Percentiles rank a stretch among this genome's conserved stretches.
phyloP scores from a whole-genome alignment of 1,140 invertebrate genomes.

The Limonius californicus region DNA sequence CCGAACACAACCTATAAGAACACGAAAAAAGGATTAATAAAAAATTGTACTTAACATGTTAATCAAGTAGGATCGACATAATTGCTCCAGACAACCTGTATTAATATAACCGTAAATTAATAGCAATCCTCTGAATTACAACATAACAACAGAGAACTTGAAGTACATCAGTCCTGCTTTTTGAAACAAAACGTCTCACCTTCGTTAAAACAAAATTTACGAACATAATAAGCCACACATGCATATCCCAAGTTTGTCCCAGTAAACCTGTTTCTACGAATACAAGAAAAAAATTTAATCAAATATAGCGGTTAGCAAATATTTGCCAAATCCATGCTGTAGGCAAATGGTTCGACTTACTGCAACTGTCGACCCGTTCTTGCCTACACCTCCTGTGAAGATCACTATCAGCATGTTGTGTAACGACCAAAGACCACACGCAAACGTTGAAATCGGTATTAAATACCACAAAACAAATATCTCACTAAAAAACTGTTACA shows the following conservation, averaged over 20 bases:
- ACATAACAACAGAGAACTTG: too few relatives aligned
- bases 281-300: not conserved
- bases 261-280: slow-evolving; percentile 1
- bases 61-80: not conserved
- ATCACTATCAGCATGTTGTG: slow-evolving; percentile 72
- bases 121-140: too few relatives aligned
- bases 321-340: slow-evolving; percentile 12
- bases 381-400: slow-evolving; percentile 90
- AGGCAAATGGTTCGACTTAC: slow-evolving; percentile 56
- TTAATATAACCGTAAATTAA: not conserved
- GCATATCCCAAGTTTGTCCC: slow-evolving; percentile 7
- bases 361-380: slow-evolving; percentile 90
- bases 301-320: not conserved
- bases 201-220: not conserved
- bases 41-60: too few relatives aligned
- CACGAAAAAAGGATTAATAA: too few relatives aligned
- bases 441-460: slow-evolving; percentile 66
- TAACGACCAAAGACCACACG: slow-evolving; percentile 64
- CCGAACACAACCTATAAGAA: slow-evolving; percentile 36
- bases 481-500: slow-evolving; percentile 47
- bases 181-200: not conserved
- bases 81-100: slow-evolving; percentile 34
- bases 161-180: not conserved
- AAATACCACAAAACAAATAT: slow-evolving; percentile 67
- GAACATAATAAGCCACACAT: not conserved